These are phyloP conservation scores for Pimpla rufipes DNA, from an alignment of 2,888 invertebrate species.

Conservation along the genomic window DNA sequence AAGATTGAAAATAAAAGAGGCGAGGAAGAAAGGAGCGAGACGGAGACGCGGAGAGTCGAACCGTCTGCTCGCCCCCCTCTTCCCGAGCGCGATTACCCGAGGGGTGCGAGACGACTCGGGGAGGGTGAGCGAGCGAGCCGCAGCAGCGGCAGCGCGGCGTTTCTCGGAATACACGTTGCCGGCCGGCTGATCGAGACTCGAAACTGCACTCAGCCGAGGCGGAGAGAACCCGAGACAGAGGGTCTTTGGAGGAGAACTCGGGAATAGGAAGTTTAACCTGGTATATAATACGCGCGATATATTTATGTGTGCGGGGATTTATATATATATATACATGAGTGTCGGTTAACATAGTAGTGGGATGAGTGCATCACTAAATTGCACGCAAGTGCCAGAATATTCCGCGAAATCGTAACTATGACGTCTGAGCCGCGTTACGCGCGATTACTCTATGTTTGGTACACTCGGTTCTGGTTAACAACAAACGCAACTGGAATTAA, in stretches of 20 bases:
- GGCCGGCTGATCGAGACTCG: constrained; percentile 56
- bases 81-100: constrained; percentile 58
- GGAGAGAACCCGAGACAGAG: background rate
- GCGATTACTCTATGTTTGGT: background rate
- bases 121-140: constrained; percentile 39
- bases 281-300: background rate
- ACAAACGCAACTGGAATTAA: too few relatives aligned
- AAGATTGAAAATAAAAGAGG: constrained; percentile 9
- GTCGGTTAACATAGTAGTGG: background rate
- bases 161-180: constrained; percentile 62
- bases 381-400: background rate
- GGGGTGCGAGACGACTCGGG: constrained; percentile 44
- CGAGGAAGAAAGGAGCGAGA: constrained; percentile 15
- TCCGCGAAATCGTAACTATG: constrained; percentile 1
- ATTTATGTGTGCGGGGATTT: background rate
- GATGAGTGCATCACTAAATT: constrained; percentile 6
- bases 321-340: background rate
- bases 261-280: constrained; percentile 3
- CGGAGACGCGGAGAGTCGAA: constrained; percentile 10
- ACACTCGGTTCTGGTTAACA: background rate
- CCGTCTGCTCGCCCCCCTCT: constrained; percentile 8
- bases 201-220: constrained; percentile 53
- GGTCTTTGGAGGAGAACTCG: constrained; percentile 23
- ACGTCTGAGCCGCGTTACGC: background rate
- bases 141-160: constrained; percentile 18